These are phyloP conservation scores for Pandemis heparana DNA, from an alignment of 2,888 invertebrate species.

Conservation along the genomic window DNA sequence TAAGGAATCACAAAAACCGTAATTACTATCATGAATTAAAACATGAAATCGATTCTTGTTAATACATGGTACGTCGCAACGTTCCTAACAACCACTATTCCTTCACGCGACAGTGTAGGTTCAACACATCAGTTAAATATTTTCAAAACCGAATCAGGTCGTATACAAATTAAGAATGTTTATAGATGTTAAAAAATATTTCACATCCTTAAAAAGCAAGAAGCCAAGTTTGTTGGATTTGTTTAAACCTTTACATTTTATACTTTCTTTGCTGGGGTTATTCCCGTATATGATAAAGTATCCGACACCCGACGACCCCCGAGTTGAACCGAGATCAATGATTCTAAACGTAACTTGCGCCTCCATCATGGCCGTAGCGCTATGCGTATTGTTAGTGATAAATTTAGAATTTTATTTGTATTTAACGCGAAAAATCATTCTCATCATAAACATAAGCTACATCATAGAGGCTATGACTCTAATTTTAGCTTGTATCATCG, in stretches of 20 bases:
- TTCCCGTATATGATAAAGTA: neutral
- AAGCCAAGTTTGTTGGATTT: neutral
- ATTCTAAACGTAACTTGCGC: neutral
- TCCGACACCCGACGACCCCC: neutral
- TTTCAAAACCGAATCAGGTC: neutral
- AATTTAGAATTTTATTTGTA: neutral
- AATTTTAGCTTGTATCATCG: neutral
- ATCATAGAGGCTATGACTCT: neutral
- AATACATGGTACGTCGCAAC: no score
- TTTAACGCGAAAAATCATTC: neutral
- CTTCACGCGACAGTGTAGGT: no score
- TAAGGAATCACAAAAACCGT: no score
- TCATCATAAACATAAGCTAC: neutral
- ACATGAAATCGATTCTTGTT: no score
- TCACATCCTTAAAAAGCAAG: neutral
- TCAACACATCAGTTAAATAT: neutral
- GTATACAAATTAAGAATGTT: neutral
- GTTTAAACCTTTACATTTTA: neutral
- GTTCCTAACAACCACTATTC: no score
- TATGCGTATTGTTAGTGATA: neutral
- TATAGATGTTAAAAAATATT: neutral
- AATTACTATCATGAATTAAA: no score
- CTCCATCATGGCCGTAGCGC: neutral
- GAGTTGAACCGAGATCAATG: neutral
- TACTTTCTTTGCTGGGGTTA: neutral